These are phyloP conservation scores for Megastigmus dorsalis DNA, from an alignment of 2,888 invertebrate genomes.

Conservation along the genomic window DNA sequence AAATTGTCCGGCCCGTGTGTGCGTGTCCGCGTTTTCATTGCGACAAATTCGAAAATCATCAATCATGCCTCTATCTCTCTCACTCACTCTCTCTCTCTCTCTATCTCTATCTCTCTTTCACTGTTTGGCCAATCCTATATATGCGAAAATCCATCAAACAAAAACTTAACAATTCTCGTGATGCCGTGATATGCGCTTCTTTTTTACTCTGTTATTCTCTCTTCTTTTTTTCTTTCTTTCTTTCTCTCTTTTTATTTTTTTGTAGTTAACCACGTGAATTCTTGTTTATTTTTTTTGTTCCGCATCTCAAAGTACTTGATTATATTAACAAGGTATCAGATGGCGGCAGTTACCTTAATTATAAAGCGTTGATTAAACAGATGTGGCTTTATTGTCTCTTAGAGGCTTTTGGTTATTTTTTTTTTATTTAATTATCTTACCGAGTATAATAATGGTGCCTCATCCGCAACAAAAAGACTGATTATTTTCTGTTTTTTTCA, in stretches of 20 bases:
- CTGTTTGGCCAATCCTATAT: slow-evolving; percentile 28
- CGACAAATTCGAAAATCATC: slow-evolving; percentile 50
- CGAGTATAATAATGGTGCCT: slow-evolving; percentile 40
- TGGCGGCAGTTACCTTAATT: background rate
- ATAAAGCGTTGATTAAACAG: slow-evolving; percentile 40
- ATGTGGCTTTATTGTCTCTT: slow-evolving; percentile 49
- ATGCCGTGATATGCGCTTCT: slow-evolving; percentile 23
- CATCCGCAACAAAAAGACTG: slow-evolving; percentile 48
- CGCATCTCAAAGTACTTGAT: slow-evolving; percentile 15
- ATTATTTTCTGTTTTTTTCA: slow-evolving; percentile 48
- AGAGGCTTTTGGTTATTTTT: slow-evolving; percentile 43
- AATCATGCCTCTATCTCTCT: slow-evolving; percentile 50
- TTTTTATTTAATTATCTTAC: no score
- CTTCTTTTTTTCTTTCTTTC: slow-evolving; percentile 4
- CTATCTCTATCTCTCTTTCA: no score
- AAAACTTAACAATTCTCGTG: slow-evolving; percentile 28
- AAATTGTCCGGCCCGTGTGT: slow-evolving; percentile 37
- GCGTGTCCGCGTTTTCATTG: slow-evolving; percentile 25
- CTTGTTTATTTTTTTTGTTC: no score
- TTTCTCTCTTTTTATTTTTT: slow-evolving; percentile 31
- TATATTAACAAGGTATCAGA: slow-evolving; percentile 45
- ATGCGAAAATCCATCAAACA: slow-evolving; percentile 17
- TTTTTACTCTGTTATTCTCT: slow-evolving; percentile 7
- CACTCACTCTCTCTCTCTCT: no score
- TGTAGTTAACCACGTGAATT: slow-evolving; percentile 48